These are phyloP conservation scores for Spongilla lacustris DNA, from an alignment of 37 sponge, comb jelly and placozoan genomes.

Conservation along the genomic window DNA sequence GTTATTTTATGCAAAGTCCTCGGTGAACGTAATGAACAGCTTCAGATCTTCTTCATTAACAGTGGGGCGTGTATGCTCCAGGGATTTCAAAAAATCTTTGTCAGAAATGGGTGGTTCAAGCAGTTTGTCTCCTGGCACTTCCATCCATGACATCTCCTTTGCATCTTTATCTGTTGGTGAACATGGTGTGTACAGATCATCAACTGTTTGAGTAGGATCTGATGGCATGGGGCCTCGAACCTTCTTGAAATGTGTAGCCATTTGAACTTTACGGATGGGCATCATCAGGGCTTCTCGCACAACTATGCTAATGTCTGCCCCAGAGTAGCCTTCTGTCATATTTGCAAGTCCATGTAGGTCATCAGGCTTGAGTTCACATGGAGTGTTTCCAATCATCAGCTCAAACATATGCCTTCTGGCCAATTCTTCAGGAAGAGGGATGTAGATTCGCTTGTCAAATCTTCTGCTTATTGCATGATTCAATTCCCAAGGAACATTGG, in stretches of 20 bases:
- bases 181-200: constrained; percentile 72
- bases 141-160: constrained; percentile 91
- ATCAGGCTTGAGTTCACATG: constrained; percentile 43
- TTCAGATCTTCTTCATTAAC: constrained; percentile 87
- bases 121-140: constrained; percentile 85
- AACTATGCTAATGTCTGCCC: constrained; percentile 94
- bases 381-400: constrained; percentile 85
- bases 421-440: constrained; percentile 93
- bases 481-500: constrained; percentile 97
- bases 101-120: constrained; percentile 81
- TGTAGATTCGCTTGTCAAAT: constrained; percentile 98
- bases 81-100: constrained; percentile 76
- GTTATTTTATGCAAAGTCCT: constrained; percentile 92
- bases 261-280: constrained; percentile 95
- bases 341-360: constrained; percentile 72
- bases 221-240: constrained; percentile 37
- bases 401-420: constrained; percentile 91
- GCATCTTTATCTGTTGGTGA: constrained; percentile 73
- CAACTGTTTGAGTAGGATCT: constrained; percentile 1
- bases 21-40: constrained; percentile 87
- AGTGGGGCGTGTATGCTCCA: constrained; percentile 86
- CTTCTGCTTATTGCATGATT: constrained; percentile 94
- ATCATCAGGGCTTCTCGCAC: constrained; percentile 97
- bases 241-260: constrained; percentile 93
- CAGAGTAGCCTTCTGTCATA: constrained; percentile 92